phyloP scores from a whole-genome alignment of 2,888 invertebrate species.

The Balanococcus diminutus region DNA sequence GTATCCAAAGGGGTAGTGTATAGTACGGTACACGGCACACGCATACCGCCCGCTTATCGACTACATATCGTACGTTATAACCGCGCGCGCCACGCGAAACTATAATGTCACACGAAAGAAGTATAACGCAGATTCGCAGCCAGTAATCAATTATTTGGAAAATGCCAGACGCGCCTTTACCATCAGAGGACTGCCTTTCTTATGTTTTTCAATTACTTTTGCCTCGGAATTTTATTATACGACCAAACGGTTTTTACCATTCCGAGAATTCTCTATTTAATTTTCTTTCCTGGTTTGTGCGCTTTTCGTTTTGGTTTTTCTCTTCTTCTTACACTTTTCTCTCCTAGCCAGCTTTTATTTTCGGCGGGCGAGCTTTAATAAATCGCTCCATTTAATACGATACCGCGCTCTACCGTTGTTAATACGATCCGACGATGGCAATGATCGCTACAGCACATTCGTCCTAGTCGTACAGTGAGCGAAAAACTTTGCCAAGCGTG shows the following conservation, averaged over 20 bases:
- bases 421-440: neutral
- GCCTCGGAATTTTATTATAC: slow-evolving; percentile 50
- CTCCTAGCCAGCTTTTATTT: slow-evolving; percentile 2
- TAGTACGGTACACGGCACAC: neutral
- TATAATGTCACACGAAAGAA: slow-evolving; percentile 51
- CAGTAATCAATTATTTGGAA: slow-evolving; percentile 55
- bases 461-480: neutral
- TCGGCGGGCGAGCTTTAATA: slow-evolving; percentile 35
- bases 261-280: slow-evolving; percentile 48
- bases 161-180: slow-evolving; percentile 53
- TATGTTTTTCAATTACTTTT: slow-evolving; percentile 55
- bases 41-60: slow-evolving; percentile 14
- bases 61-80: neutral
- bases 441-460: neutral
- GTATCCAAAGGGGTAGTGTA: neutral
- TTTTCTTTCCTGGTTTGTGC: slow-evolving; percentile 41
- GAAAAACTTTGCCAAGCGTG: slow-evolving; percentile 24
- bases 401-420: neutral
- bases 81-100: slow-evolving; percentile 37
- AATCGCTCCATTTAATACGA: slow-evolving; percentile 43
- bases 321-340: neutral
- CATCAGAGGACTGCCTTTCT: slow-evolving; percentile 55
- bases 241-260: slow-evolving; percentile 50
- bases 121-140: slow-evolving; percentile 54
- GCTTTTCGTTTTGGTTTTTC: neutral